Conservation (phyloP, 2,113 vertebrate genomes). For the Tychaedon coryphoeus region DNA sequence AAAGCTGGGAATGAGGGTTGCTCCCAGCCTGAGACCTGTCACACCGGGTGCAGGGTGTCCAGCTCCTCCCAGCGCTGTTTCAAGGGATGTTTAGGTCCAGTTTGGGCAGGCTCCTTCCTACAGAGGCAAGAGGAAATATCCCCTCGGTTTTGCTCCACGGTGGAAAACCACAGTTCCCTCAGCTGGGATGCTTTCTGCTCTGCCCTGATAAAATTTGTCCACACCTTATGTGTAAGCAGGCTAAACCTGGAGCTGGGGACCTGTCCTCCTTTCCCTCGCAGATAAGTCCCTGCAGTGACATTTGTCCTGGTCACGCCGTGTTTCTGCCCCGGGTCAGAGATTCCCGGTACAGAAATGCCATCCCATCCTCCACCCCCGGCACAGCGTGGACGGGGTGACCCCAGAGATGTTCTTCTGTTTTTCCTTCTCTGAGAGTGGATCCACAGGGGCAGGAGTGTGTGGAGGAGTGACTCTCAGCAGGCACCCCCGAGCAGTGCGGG, state of each 20-base stretch:
- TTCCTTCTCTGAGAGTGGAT: background rate
- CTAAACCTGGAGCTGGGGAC: background rate
- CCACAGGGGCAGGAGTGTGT: rapidly evolving
- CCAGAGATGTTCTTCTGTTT: background rate
- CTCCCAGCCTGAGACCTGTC: background rate
- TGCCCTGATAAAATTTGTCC: background rate
- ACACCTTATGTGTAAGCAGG: background rate
- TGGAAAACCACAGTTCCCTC: rapidly evolving
- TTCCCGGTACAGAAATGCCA: background rate
- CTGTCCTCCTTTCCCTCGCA: background rate
- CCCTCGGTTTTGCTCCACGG: rapidly evolving
- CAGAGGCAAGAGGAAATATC: background rate
- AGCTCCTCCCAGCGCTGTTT: background rate
- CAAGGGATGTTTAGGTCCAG: background rate
- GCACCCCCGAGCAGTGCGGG: background rate
- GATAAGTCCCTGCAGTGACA: background rate
- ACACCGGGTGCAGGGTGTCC: background rate
- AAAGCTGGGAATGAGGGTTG: background rate
- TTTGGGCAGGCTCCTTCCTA: rapidly evolving
- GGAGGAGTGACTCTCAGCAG: background rate
- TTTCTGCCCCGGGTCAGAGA: background rate
- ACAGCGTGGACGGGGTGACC: background rate
- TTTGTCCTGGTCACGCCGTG: background rate
- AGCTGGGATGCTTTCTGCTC: constrained; percentile 4
- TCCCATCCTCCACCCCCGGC: background rate